Evolutionary conservation across 1,140 invertebrate species (phyloP), one percentile per base, ranked within the genome.

Genomic region (Philotrypesis tridentata): DNA sequence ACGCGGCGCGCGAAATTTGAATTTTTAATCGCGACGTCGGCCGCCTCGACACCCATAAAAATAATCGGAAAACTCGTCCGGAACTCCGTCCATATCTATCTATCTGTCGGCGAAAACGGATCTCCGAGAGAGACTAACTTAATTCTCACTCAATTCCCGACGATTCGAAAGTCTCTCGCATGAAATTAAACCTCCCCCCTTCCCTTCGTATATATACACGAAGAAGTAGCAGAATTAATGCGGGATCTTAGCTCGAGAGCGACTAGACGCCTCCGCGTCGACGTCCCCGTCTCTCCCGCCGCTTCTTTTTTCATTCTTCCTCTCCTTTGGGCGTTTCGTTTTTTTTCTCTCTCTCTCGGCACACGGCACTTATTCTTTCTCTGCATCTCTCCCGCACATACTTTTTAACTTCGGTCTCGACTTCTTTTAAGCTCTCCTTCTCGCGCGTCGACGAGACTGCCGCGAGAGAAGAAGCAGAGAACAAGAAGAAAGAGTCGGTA

Each of bases 381-480:
- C 17, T 55, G 3, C 21, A 55, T 55, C 29, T 67, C 65, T 70
- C 73, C 48, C 70, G 65, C 70, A 40, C 65, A 12, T 80, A 81
- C 63, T 84, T 80, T n/a, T 84, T 81, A 67, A 75, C 84, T 85
- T 84, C 40, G 12, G 31, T 75, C 80, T 55, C 21, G 48, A 4
- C 21, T 55, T n/a, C 48, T 55, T 55, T 55, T n/a, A 55, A 17
- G 43, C 63, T 60, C 79, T 5, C 11, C 29, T 31, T 71, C 75
- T 23, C n/a, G n/a, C n/a, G n/a, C n/a, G n/a, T n/a, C n/a, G n/a
- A n/a, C n/a, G n/a, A n/a, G n/a, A n/a, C n/a, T n/a, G n/a, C n/a
- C n/a, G n/a, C n/a, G n/a, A n/a, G n/a, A n/a, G n/a, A n/a, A n/a
- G n/a, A n/a, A n/a, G n/a, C n/a, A n/a, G n/a, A n/a, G n/a, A n/a